Evolutionary conservation across 1,140 invertebrate species (phyloP).

Genomic region (Drosophila rufa): DNA sequence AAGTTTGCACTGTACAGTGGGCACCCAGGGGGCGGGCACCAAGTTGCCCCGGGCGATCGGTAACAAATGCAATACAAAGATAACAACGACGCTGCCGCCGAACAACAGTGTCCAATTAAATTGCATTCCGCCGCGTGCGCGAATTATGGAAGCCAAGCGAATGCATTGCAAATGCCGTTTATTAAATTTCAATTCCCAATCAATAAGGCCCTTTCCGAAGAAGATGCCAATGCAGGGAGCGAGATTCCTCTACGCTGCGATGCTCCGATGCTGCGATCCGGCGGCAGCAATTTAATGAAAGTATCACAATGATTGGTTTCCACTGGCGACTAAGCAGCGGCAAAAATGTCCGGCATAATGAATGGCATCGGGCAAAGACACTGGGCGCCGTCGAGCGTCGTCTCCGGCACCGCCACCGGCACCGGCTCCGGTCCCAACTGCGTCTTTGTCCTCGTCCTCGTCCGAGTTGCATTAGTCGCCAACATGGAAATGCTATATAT

Average conservation of each 20-base stretch:
- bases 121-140: slow-evolving; percentile 60
- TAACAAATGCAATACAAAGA: slow-evolving; percentile 57
- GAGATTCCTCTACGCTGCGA: slow-evolving; percentile 1
- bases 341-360: slow-evolving; percentile 82
- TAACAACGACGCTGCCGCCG: slow-evolving; percentile 60
- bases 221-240: slow-evolving; percentile 5
- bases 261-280: not conserved
- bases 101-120: slow-evolving; percentile 78
- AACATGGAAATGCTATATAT: slow-evolving; percentile 82
- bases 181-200: slow-evolving; percentile 69
- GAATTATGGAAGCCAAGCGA: slow-evolving; percentile 60
- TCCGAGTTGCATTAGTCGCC: slow-evolving; percentile 80
- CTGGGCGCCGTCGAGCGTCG: slow-evolving; percentile 64
- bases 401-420: slow-evolving; percentile 4
- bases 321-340: slow-evolving; percentile 75
- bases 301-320: slow-evolving; percentile 84
- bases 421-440: slow-evolving; percentile 35
- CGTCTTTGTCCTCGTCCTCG: slow-evolving; percentile 54
- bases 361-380: slow-evolving; percentile 79
- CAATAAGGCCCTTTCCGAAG: slow-evolving; percentile 56
- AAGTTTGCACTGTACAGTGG: slow-evolving; percentile 17
- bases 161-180: slow-evolving; percentile 58
- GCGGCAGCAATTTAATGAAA: slow-evolving; percentile 74
- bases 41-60: slow-evolving; percentile 8
- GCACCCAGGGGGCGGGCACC: not conserved